Percentiles rank a stretch among this genome's conserved stretches.
Evolutionary conservation across 2,888 invertebrate species (phyloP).

Genomic region (Synanthedon tipuliformis): DNA sequence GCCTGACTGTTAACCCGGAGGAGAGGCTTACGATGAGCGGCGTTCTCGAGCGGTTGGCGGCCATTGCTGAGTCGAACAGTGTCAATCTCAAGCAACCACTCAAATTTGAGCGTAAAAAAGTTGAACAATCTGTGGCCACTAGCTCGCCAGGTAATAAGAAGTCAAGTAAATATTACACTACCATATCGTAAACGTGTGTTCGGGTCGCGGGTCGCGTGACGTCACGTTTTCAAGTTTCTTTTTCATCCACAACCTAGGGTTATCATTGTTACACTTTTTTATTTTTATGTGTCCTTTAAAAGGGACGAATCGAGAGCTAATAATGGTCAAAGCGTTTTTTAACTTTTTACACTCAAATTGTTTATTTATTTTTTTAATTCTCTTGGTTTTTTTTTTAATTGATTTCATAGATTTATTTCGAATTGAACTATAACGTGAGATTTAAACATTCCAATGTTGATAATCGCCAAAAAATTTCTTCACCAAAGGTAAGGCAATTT

Average conservation of each 20-base stretch:
- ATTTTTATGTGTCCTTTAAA: too few species aligned
- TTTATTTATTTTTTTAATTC: conserved; percentile 29
- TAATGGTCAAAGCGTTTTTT: conserved; percentile 70
- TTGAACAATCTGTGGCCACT: conserved; percentile 73
- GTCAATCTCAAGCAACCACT: conserved; percentile 86
- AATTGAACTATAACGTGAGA: conserved; percentile 40
- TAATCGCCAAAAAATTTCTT: conserved; percentile 48
- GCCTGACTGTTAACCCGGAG: conserved; percentile 84
- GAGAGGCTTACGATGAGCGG: conserved; percentile 83
- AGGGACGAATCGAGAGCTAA: conserved; percentile 62
- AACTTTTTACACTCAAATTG: conserved; percentile 73
- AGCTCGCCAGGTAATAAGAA: conserved; percentile 73
- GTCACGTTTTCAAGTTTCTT: conserved; percentile 19
- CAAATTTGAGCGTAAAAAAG: conserved; percentile 74
- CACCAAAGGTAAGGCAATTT: conserved; percentile 65
- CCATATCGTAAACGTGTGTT: conserved; percentile 59
- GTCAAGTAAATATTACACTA: conserved; percentile 73
- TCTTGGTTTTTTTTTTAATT: conserved; percentile 33
- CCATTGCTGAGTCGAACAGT: conserved; percentile 87
- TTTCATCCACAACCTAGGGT: conserved; percentile 27
- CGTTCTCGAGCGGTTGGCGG: conserved; percentile 86
- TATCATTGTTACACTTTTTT: conserved; percentile 54
- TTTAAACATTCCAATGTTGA: conserved; percentile 59
- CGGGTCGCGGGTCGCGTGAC: conserved; percentile 25
- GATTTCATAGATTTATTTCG: conserved; percentile 39